These are phyloP conservation scores for Steinernema carpocapsae DNA, from an alignment of 2,888 invertebrate species.

Conservation along the genomic window DNA sequence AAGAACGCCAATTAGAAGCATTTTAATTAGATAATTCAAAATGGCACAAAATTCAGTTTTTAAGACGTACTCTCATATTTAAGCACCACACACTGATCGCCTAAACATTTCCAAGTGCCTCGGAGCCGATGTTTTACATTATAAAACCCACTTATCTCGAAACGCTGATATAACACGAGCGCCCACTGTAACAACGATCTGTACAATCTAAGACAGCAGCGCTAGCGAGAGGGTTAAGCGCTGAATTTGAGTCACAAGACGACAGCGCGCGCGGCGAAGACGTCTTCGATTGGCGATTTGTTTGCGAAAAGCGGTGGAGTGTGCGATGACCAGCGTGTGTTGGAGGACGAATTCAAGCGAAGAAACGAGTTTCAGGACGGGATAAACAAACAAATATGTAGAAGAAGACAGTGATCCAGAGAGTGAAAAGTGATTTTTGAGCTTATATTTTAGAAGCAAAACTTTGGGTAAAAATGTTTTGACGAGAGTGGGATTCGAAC, in stretches of 20 bases:
- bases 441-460: no score
- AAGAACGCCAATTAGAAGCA: no score
- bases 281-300: conserved; percentile 19
- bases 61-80: no score
- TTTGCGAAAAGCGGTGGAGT: conserved; percentile 29
- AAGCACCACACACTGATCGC: no score
- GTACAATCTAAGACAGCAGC: neutral
- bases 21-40: no score
- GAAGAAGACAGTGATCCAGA: no score
- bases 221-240: neutral
- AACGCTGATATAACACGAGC: neutral
- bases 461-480: no score
- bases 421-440: no score
- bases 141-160: conserved; percentile 11
- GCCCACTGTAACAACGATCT: no score
- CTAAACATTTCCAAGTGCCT: neutral
- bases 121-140: conserved; percentile 30
- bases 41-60: no score
- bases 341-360: no score
- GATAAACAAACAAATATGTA: no score
- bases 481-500: conserved; percentile 79
- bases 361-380: conserved; percentile 21
- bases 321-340: conserved; percentile 22
- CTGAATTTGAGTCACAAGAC: neutral
- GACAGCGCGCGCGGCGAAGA: neutral